Evolutionary conservation across 2,888 invertebrate species (phyloP), one percentile per base, ranked within the genome.

Genomic region (Abrostola triplasia): DNA sequence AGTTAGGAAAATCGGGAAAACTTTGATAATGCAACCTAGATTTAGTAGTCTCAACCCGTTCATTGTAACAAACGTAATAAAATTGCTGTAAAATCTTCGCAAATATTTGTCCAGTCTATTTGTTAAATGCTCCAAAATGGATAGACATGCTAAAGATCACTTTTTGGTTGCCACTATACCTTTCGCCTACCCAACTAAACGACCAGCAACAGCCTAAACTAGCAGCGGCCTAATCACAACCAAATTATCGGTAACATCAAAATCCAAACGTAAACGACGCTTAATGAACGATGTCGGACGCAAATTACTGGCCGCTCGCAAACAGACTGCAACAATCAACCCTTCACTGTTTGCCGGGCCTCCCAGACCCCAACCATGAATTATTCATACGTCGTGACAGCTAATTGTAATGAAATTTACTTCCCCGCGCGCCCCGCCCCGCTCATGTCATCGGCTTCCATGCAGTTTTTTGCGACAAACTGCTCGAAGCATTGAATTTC

Each of bases 391-490:
- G 77, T 78, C 83, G 88, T 89, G 86, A 88, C 88, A 78, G 92
- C 93, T 94, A 94, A 94, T 94, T 94, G 93, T 94, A 94, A 94
- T 94, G 90, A 92, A 93, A 94, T 94, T 94, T 93, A 91, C 89
- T 86, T 24, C 90, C 88, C 84, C 84, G 82, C 74, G 61, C 78
- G 69, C 79, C 76, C 81, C 76, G 61, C 67, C 69, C 73, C 47
- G 53, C 62, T 42, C 8, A 61, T 67, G 67, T 80, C 76, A 78
- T 80, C 73, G 79, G 79, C 64, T 76, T 80, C 81, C 68, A 80
- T 79, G 81, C 70, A 58, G 60, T 59, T 68, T 70, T 70, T 72
- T 73, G 49, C 40, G 38, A 10, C 44, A 56, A 54, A 67, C 51
- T 59, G 35, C 66, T 41, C 52, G 40, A n/a, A 64, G 69, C 73